These are phyloP conservation scores for Orgyia antiqua DNA, from an alignment of 2,888 invertebrate genomes.

Conservation along the genomic window DNA sequence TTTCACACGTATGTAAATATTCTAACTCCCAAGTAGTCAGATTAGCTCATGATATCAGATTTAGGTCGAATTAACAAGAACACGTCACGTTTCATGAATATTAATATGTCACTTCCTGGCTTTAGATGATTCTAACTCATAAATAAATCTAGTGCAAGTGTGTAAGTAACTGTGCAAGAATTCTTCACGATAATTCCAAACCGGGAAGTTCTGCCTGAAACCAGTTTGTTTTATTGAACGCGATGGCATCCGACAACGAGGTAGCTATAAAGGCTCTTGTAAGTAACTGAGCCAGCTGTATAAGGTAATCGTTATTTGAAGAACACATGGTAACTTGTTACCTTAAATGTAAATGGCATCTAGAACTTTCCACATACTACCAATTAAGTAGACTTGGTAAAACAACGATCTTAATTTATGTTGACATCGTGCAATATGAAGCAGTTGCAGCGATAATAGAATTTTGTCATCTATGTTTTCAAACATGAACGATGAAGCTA, in stretches of 20 bases:
- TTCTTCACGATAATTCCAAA: conserved; percentile 63
- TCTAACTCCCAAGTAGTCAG: no score
- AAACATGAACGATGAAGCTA: no score
- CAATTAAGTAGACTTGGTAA: conserved; percentile 25
- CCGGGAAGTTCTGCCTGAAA: conserved; percentile 60
- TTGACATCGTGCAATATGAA: conserved; percentile 36
- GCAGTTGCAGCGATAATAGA: conserved; percentile 37
- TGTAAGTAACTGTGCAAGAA: conserved; percentile 56
- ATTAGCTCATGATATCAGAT: no score
- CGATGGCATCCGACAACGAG: conserved; percentile 56
- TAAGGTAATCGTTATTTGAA: conserved; percentile 26
- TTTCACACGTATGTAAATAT: no score
- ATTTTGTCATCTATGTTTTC: conserved; percentile 23
- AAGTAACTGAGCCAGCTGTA: conserved; percentile 28
- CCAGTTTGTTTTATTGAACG: conserved; percentile 66
- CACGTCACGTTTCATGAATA: no score
- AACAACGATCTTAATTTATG: conserved; percentile 32
- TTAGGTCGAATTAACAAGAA: no score
- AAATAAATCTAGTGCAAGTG: no score
- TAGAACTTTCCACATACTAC: conserved; percentile 49
- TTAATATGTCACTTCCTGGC: no score
- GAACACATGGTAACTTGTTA: conserved; percentile 45
- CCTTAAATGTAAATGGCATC: conserved; percentile 40
- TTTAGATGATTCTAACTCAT: no score
- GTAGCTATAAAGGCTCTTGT: conserved; percentile 54